phyloP scores from a whole-genome alignment of 2,113 vertebrate genomes.

The Pachycephala philippinensis region DNA sequence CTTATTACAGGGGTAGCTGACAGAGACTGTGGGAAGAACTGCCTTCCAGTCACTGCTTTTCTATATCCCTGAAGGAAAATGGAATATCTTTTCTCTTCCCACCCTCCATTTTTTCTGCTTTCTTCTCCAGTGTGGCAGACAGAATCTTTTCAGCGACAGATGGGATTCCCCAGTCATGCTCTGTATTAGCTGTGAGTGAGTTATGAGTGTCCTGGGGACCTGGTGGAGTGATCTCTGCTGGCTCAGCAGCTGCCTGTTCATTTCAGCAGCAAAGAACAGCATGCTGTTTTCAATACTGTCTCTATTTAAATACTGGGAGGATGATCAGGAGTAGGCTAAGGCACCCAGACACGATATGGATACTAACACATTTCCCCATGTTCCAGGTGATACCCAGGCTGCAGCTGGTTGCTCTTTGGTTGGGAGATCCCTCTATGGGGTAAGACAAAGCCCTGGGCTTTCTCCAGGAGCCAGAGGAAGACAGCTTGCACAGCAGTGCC shows the following conservation, averaged over 20 bases:
- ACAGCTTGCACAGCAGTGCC: not conserved
- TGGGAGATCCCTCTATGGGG: not conserved
- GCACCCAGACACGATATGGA: not conserved
- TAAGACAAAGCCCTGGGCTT: not conserved
- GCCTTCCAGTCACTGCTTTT: not conserved
- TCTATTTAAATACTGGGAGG: not conserved
- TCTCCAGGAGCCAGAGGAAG: not conserved
- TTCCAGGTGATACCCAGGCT: not conserved
- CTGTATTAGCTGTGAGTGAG: not conserved
- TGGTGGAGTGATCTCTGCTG: not conserved
- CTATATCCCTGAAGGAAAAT: not conserved
- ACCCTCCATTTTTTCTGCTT: not conserved
- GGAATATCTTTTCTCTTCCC: fast-evolving
- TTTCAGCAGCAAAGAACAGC: not conserved
- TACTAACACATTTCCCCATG: not conserved
- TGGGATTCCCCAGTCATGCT: not conserved
- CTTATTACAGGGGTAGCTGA: not conserved
- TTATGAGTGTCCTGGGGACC: not conserved
- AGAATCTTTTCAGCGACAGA: not conserved
- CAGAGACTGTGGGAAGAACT: not conserved
- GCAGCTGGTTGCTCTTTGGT: not conserved
- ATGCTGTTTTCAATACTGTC: not conserved
- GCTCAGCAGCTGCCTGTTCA: not conserved
- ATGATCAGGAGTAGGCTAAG: not conserved
- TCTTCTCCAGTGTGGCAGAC: not conserved